Evolutionary conservation across 1,140 invertebrate genomes (phyloP), one percentile per base, ranked within the genome.

Genomic region (Carposina sasakii): DNA sequence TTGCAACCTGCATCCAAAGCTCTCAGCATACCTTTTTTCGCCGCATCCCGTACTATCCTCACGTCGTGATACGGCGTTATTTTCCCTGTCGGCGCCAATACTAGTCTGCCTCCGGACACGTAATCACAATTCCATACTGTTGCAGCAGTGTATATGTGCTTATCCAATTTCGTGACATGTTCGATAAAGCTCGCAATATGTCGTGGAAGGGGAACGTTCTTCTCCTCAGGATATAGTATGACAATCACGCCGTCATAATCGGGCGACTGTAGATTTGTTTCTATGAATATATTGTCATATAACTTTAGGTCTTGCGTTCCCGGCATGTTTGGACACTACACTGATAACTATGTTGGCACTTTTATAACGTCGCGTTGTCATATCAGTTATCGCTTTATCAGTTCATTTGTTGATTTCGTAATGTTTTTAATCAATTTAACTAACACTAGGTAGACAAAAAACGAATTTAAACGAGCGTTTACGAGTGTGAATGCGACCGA

Each of bases 61-160:
- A 94, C 91, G 79, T 96, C 95, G 82, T 96, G 91, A 71, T 93
- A 95, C 8, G 89, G 85, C 46, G 93, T 90, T 8, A 95, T 83
- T 13, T 90, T 88, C n/a, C 93, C 93, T 30, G 92, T 94, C 0
- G 94, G 92, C 20, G 92, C 88, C 62, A 91, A 90, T 26, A 96
- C 88, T 37, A 95, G 65, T 48, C 90, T 82, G 39, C 87, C 87
- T 9, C 88, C 87, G 12, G 91, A 88, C n/a, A 91, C 81, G 67
- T 88, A 87, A 51, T 90, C 87, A 52, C 85, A 77, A 22, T 89
- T 87, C 59, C 93, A 70, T 21, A 94, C 84, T 6, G 76, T 84
- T 1, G 67, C 50, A 13, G 81, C 69, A 44, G 82, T 83, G 43
- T 78, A 52, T 1, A 88, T 61, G 23, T 78, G 71, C 28, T 85